Percentiles rank a stretch among this genome's conserved stretches.
Conservation (phyloP, 2,888 invertebrate genomes). For the Drosophila tanythrix region DNA sequence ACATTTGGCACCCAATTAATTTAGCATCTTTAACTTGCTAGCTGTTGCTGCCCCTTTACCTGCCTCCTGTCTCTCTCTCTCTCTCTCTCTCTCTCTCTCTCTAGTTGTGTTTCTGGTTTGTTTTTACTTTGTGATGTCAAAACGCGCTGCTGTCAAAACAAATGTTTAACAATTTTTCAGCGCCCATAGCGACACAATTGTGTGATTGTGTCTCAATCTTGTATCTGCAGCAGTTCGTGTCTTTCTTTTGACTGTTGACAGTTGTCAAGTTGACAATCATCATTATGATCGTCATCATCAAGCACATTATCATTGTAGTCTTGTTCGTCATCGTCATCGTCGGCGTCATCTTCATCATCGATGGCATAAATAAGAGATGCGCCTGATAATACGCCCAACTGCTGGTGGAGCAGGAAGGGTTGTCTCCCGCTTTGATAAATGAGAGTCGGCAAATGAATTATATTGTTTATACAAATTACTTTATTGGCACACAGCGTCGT, state of each 20-base stretch:
- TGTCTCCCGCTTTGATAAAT: slow-evolving; percentile 66
- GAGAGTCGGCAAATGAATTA: slow-evolving; percentile 72
- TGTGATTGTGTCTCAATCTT: slow-evolving; percentile 39
- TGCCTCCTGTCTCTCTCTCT: not conserved
- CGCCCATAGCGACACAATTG: slow-evolving; percentile 51
- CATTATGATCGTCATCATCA: slow-evolving; percentile 24
- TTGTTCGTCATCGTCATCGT: slow-evolving; percentile 21
- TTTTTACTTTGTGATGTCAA: slow-evolving; percentile 72
- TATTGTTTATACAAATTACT: slow-evolving; percentile 79
- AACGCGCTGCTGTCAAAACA: slow-evolving; percentile 76
- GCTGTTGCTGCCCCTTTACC: not conserved
- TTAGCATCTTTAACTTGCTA: not conserved
- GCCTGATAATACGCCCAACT: slow-evolving; percentile 43
- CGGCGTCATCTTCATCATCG: slow-evolving; percentile 48
- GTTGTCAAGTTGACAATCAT: slow-evolving; percentile 68
- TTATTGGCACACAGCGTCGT: slow-evolving; percentile 68
- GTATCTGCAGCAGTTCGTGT: slow-evolving; percentile 20
- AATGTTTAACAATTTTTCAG: slow-evolving; percentile 78
- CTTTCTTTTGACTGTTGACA: slow-evolving; percentile 45
- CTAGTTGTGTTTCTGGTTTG: slow-evolving; percentile 59
- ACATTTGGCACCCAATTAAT: not conserved
- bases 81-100: not conserved
- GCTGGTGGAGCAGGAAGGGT: slow-evolving; percentile 42
- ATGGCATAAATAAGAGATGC: slow-evolving; percentile 66
- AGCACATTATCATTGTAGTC: slow-evolving; percentile 20